A percentile compares a stretch with the other conserved stretches of the same genome.
These are phyloP conservation scores for Piliocolobus tephrosceles DNA, from an alignment of 2,113 vertebrate species.

Conservation along the genomic window DNA sequence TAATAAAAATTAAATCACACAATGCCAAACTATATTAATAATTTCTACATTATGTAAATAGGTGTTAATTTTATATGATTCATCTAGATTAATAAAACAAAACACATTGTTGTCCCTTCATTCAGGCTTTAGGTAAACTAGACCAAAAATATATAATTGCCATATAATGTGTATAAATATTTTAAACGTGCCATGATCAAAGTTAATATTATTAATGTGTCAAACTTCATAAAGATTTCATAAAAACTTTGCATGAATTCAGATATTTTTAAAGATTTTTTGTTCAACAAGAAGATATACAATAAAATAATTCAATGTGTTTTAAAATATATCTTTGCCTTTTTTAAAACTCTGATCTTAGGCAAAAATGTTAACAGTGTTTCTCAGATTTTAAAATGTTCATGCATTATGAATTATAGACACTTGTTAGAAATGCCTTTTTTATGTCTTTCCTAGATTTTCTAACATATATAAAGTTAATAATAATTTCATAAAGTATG, in stretches of 20 bases:
- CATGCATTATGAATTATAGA: not conserved
- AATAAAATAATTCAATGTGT: not conserved
- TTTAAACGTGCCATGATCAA: not conserved
- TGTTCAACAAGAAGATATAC: not conserved
- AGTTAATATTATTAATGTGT: not conserved
- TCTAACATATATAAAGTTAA: not conserved
- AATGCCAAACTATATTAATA: not conserved
- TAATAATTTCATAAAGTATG: not conserved
- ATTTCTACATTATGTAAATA: not conserved
- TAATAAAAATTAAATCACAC: slow-evolving; percentile 23
- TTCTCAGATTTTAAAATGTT: not conserved
- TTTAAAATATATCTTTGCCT: not conserved
- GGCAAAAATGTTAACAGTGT: not conserved
- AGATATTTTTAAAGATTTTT: not conserved
- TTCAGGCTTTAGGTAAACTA: not conserved
- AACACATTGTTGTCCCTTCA: not conserved
- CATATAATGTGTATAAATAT: not conserved
- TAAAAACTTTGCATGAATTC: not conserved
- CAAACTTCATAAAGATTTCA: not conserved
- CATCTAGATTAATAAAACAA: not conserved
- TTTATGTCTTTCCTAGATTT: not conserved
- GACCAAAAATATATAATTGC: not conserved
- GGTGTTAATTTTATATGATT: not conserved
- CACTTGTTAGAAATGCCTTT: not conserved
- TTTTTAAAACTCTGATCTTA: not conserved